Conservation (phyloP, 2,888 invertebrate species). For the Gari tellinella region DNA sequence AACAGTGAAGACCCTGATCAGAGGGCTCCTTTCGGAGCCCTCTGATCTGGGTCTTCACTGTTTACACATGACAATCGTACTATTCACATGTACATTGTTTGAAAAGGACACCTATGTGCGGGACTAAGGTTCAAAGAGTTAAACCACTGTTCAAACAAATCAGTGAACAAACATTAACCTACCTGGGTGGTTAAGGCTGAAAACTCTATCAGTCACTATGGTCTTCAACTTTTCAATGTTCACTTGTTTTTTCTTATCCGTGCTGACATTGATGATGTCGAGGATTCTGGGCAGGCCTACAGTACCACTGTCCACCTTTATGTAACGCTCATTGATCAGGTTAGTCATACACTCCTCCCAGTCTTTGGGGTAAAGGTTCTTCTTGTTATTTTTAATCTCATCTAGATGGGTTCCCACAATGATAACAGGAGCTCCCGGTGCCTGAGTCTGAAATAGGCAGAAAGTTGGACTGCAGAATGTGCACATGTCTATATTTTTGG, state of each 20-base stretch:
- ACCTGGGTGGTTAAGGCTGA: slow-evolving; percentile 95
- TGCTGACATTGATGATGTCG: slow-evolving; percentile 90
- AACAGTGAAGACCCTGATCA: too few species aligned
- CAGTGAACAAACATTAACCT: slow-evolving; percentile 64
- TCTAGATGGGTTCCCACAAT: slow-evolving; percentile 99
- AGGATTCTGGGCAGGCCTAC: slow-evolving; percentile 96
- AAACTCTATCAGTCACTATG: slow-evolving; percentile 96
- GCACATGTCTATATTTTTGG: too few species aligned
- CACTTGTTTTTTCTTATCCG: slow-evolving; percentile 90
- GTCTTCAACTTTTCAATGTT: slow-evolving; percentile 95
- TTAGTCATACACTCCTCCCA: slow-evolving; percentile 95
- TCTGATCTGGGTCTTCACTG: too few species aligned
- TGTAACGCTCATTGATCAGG: slow-evolving; percentile 87
- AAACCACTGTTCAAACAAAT: too few species aligned
- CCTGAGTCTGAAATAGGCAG: slow-evolving; percentile 90
- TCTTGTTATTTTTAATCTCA: slow-evolving; percentile 86
- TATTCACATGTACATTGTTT: too few species aligned
- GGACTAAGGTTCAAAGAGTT: too few species aligned
- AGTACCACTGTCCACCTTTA: slow-evolving; percentile 97
- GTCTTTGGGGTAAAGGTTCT: slow-evolving; percentile 88
- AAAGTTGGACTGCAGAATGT: too few species aligned
- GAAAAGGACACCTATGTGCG: too few species aligned
- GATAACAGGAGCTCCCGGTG: slow-evolving; percentile 97
- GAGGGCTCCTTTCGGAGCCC: too few species aligned
- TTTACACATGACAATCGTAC: too few species aligned